phyloP scores from a whole-genome alignment of 2,888 invertebrate species.

The Leptothorax acervorum region DNA sequence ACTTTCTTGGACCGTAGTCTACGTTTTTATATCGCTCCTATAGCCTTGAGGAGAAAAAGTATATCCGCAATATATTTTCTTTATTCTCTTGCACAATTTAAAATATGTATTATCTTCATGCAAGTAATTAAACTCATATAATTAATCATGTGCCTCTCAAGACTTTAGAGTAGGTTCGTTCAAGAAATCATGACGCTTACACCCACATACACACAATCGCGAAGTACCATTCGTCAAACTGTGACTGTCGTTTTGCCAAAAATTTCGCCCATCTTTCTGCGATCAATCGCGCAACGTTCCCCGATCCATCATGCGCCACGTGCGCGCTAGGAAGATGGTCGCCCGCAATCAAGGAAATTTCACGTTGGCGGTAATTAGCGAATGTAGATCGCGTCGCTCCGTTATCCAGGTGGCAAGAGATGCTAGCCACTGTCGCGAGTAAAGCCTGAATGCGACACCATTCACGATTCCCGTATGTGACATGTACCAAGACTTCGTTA shows the following conservation, averaged over 20 bases:
- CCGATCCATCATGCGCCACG: constrained; percentile 37
- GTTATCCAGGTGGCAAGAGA: constrained; percentile 58
- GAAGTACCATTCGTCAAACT: constrained; percentile 22
- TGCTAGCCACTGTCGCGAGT: constrained; percentile 58
- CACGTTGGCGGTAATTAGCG: constrained; percentile 68
- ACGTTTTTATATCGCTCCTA: not conserved
- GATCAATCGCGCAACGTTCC: constrained; percentile 21
- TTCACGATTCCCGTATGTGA: constrained; percentile 70
- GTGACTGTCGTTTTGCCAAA: not conserved
- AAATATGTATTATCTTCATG: not conserved
- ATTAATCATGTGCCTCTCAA: not conserved
- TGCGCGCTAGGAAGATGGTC: constrained; percentile 20
- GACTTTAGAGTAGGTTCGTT: not conserved
- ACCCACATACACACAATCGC: not conserved
- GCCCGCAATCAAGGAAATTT: constrained; percentile 69
- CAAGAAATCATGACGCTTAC: not conserved
- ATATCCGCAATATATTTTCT: not conserved
- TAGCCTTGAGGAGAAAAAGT: not conserved
- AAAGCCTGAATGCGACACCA: constrained; percentile 63
- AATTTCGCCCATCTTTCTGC: constrained; percentile 35
- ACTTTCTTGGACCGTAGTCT: not conserved
- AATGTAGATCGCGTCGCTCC: constrained; percentile 59
- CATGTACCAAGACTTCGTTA: constrained; percentile 74
- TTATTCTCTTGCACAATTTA: not conserved
- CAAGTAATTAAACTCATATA: not conserved